Evolutionary conservation across 37 sponge, comb jelly and placozoan species (phyloP), one percentile per base, ranked within the genome.

Genomic region (Tethya wilhelma): DNA sequence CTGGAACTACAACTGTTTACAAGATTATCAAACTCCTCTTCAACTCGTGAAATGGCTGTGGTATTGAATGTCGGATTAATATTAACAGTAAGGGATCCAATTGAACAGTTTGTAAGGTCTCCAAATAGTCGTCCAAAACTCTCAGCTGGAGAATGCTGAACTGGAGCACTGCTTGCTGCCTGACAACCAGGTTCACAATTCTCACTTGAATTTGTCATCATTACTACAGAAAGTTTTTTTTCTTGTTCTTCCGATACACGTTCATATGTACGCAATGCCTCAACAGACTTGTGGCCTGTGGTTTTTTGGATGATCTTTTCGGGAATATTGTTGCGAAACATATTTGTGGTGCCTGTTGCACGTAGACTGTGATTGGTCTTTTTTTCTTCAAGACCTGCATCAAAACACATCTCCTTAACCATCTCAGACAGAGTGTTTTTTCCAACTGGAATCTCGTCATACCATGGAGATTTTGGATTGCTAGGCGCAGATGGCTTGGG

Each of bases 61-160:
- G n/a, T n/a, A n/a, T n/a, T n/a, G n/a, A n/a, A n/a, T n/a, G n/a
- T n/a, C n/a, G n/a, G n/a, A n/a, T n/a, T n/a, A n/a, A n/a, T n/a
- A n/a, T 63, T 63, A 26, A 63, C 64, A 63, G 64, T 63, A 11
- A 63, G 11, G 25, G 11, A 26, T 8, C 64, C 64, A 25, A 63
- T 63, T n/a, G 64, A 63, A 26, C 64, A 63, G 64, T 63, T 63
- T 17, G 64, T 63, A 11, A 68, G 9, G 69, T 34, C 69, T n/a
- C 69, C 69, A 68, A 68, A 36, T 5, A 68, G 14, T 68, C 33
- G 29, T 38, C 25, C 38, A 11, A 68, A 9, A 25, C 26, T 25
- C 7, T 25, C 62, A 25, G 62, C 23, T 20, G 59, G 11, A 41
- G 25, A 12, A 19, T 49, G 14, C 14, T 9, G 55, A 19, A 9